Evolutionary conservation across 2,113 vertebrate genomes (phyloP), one percentile per base, ranked within the genome.

Genomic region (Herpailurus yagouaroundi): DNA sequence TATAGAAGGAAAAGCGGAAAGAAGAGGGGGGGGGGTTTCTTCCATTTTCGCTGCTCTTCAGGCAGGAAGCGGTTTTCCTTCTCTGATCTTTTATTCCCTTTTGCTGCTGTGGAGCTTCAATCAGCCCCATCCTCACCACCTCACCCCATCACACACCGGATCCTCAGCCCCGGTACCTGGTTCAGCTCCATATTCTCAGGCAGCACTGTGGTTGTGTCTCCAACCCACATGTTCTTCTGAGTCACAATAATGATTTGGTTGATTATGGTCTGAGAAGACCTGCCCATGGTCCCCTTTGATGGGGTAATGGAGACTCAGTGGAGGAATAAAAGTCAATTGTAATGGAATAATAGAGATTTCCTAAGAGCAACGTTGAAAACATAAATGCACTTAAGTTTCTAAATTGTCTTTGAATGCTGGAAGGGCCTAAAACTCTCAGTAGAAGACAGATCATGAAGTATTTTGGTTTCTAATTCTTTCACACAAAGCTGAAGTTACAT

Each of bases 181-280:
- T 10, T 31, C 45, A 4, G 16, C n/a, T 38, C 19, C 33, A 23
- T 16, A 1, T 33, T 41, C 33, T 31, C 12, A 3, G 36, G 50
- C 7, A 12, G 2, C 0, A 0, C 45, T 57, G 1, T 7, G 19
- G 29, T 18, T 60, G 3, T 18, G 33, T 52, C 7, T 4, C 41
- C 12, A 31, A 23, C 1, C 68, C 21, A 15, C 2, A 27, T 4
- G 2, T 69, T 79, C 69, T 45, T 16, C 21, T 81, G 52, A 83
- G 16, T 0, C 3, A 16, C 50, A 12, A 41, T 74, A 15, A 6
- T 16, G n/a, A 36, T 50, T 21, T 64, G 7, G 29, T 73, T 31
- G 60, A 27, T 91, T 31, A 21, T 27, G 33, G 1, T 52, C 60
- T 27, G 33, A 90, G 89, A 63, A 41, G 19, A 9, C 68, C 41